Percentiles rank a stretch among this genome's conserved stretches.
phyloP scores from a whole-genome alignment of 1,140 invertebrate species.

The Kradibia gibbosae region DNA sequence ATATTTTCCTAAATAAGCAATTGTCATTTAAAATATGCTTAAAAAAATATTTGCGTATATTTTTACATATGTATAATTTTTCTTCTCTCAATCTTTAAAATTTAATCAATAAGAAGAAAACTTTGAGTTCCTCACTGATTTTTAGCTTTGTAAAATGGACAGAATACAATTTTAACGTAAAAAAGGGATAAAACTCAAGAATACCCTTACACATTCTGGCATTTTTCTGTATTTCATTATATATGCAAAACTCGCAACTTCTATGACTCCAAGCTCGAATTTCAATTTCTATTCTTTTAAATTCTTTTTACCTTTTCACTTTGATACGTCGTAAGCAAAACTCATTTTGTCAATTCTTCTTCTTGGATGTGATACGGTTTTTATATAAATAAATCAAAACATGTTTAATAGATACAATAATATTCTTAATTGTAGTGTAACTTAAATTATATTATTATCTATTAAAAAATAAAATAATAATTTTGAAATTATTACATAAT shows the following conservation, averaged over 20 bases:
- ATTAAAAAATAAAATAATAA: too few species aligned
- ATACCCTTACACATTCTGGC: not conserved
- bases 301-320: constrained; percentile 4
- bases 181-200: constrained; percentile 12
- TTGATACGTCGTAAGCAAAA: not conserved
- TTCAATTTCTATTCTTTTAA: constrained; percentile 16
- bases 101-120: not conserved
- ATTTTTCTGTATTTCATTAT: constrained; percentile 31
- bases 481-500: too few species aligned
- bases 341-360: constrained; percentile 1
- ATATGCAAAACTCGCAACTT: constrained; percentile 5
- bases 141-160: not conserved
- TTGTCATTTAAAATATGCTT: too few species aligned
- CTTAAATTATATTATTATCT: too few species aligned
- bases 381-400: too few species aligned
- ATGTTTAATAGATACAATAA: too few species aligned
- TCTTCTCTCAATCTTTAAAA: not conserved
- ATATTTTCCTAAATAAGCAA: too few species aligned
- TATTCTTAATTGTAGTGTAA: too few species aligned
- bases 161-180: not conserved
- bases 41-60: too few species aligned
- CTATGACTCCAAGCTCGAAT: constrained; percentile 20
- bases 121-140: not conserved
- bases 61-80: too few species aligned
- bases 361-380: not conserved